Base-by-base conservation (phyloP, 2,797 vertebrate species). In the Poliocrania exsul region DNA sequence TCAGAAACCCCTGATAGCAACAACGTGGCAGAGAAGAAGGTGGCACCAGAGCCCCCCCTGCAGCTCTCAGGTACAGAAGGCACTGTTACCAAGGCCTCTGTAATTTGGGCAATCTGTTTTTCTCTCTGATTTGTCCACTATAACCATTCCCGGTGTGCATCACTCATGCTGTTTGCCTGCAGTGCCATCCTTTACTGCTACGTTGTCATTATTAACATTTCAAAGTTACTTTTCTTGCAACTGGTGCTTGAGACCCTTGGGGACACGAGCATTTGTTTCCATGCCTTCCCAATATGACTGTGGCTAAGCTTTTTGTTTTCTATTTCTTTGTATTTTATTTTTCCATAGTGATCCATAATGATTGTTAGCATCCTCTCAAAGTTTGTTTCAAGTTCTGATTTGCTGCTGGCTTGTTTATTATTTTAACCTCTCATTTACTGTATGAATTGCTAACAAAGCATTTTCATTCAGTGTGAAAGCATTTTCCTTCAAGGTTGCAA, bases 31-130 rank as follows among this genome's bases (percentile, higher is more conserved):
- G 97, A 98, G 97, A 98, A 98, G 98, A 98, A 97, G 95, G 97
- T 98, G 96, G 96, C 96, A 95, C 90, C 97, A 96, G 98, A 98
- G 96, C 97, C 97, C 96, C 97, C 97, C 93, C 97, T 98, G 97
- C 97, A 98, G 96, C 96, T 97, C 83, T 97, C 98, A 99, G 99
- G 99, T 99, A 99, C 96, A 97, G 97, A 97, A 54, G 97, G 96
- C 97, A 95, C 87, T 92, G 86, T 47, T 94, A 97, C 58, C 90
- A 67, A 53, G 97, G 97, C 97, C 97, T 97, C 97, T 98, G 97
- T 97, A 95, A 97, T 95, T 96, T 97, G 96, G 96, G 96, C 91
- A 95, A 95, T 92, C 94, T 94, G 95, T 93, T 97, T 96, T 94
- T 84, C 91, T 91, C 29, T 94, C 96, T 92, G 90, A 69, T 93